Conservation (phyloP, 1,140 invertebrate genomes). For the Mylabris phalerata region DNA sequence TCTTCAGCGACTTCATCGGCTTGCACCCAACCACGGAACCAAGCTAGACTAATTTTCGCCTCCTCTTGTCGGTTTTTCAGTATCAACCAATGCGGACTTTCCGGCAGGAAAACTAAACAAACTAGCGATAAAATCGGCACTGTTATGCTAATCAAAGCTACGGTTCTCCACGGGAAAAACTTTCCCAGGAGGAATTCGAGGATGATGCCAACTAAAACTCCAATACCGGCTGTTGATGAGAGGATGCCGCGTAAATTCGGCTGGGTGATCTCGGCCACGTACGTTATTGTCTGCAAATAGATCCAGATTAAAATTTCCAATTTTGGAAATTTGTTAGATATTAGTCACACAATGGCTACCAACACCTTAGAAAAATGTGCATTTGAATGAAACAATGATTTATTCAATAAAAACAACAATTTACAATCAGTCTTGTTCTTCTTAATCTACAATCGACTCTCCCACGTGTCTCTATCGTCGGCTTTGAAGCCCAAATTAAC, state of each 20-base stretch:
- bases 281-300: conserved; percentile 57
- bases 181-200: conserved; percentile 61
- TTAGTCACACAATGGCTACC: conserved; percentile 5
- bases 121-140: conserved; percentile 58
- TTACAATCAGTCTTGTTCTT: conserved; percentile 9
- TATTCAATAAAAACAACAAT: not conserved
- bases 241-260: conserved; percentile 65
- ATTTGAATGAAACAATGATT: not conserved
- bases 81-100: conserved; percentile 69
- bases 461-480: not conserved
- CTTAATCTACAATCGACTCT: too few relatives aligned
- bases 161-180: conserved; percentile 58
- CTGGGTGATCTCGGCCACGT: conserved; percentile 71
- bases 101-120: conserved; percentile 60
- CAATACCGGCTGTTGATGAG: conserved; percentile 61
- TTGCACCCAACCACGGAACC: conserved; percentile 58
- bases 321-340: too few relatives aligned
- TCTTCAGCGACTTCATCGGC: conserved; percentile 48
- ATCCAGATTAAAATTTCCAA: too few relatives aligned
- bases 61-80: conserved; percentile 52
- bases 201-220: conserved; percentile 64
- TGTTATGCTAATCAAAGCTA: conserved; percentile 56
- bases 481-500: not conserved
- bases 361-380: too few relatives aligned
- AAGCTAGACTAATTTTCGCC: conserved; percentile 50